Evolutionary conservation across 1,140 invertebrate genomes (phyloP).

Genomic region (Drosophila leontia): DNA sequence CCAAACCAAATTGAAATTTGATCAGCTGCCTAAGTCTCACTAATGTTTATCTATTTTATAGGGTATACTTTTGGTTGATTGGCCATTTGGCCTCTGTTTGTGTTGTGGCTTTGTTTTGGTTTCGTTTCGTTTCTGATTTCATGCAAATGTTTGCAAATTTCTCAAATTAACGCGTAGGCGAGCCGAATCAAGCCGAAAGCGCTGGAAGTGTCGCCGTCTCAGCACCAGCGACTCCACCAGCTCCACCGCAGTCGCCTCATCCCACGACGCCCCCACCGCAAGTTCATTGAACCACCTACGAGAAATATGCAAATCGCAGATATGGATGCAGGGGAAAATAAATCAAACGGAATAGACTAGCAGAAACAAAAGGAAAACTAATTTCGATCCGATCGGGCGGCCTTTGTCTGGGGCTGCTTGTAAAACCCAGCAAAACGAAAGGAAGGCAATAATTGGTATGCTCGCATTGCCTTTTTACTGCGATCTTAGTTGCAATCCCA

Average conservation of each 20-base stretch:
- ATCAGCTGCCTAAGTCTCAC: neutral
- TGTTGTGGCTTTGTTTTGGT: slow-evolving; percentile 43
- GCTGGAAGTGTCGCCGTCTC: slow-evolving; percentile 63
- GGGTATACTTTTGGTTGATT: slow-evolving; percentile 28
- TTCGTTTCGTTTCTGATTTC: slow-evolving; percentile 58
- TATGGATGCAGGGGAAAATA: slow-evolving; percentile 58
- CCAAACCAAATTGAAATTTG: neutral
- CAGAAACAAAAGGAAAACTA: slow-evolving; percentile 66
- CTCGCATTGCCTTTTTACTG: slow-evolving; percentile 30
- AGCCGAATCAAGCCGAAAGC: slow-evolving; percentile 53
- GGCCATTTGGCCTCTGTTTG: slow-evolving; percentile 29
- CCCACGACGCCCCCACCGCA: slow-evolving; percentile 71
- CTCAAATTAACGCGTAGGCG: slow-evolving; percentile 78
- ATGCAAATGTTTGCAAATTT: slow-evolving; percentile 79
- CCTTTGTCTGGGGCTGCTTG: slow-evolving; percentile 55
- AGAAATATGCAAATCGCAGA: slow-evolving; percentile 77
- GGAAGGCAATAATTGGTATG: slow-evolving; percentile 39
- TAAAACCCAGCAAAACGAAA: slow-evolving; percentile 22
- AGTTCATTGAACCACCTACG: slow-evolving; percentile 83
- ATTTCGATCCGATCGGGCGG: slow-evolving; percentile 71
- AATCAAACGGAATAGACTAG: slow-evolving; percentile 56
- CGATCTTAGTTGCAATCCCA: slow-evolving; percentile 42
- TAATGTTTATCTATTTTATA: slow-evolving; percentile 1
- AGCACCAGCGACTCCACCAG: slow-evolving; percentile 28
- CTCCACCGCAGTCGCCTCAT: slow-evolving; percentile 56